These are phyloP conservation scores for Melanotaenia pygmaea DNA, from an alignment of 2,797 vertebrate genomes.

Conservation along the genomic window DNA sequence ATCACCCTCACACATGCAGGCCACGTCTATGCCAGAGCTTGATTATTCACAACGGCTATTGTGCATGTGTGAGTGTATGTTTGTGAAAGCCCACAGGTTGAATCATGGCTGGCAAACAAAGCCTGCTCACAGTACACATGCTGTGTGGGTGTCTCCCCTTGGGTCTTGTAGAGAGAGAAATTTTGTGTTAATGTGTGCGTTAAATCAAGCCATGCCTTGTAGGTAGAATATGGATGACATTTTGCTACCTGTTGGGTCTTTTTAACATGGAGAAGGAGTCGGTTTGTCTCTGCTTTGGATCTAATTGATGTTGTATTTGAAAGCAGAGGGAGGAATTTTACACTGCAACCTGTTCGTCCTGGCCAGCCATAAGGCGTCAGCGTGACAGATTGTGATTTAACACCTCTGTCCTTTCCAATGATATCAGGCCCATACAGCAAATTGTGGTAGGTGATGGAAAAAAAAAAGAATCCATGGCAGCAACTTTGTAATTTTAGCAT, in stretches of 20 bases:
- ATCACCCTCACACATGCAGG: constrained; percentile 23
- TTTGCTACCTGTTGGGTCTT: constrained; percentile 30
- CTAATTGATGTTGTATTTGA: constrained; percentile 20
- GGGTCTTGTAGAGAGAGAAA: constrained; percentile 41
- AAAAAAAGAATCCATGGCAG: constrained; percentile 11
- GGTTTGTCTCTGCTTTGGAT: constrained; percentile 28
- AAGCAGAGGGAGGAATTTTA: constrained; percentile 3
- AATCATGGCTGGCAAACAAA: constrained; percentile 67
- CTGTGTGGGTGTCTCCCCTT: constrained; percentile 76
- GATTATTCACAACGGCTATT: constrained; percentile 46
- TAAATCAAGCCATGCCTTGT: constrained; percentile 38
- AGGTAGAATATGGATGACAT: constrained; percentile 42
- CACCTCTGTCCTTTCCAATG: constrained; percentile 67
- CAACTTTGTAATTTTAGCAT: constrained; percentile 42
- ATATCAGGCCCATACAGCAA: constrained; percentile 42
- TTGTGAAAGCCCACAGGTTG: constrained; percentile 74
- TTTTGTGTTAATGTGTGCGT: constrained; percentile 22
- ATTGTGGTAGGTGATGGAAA: constrained; percentile 32
- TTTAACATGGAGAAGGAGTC: constrained; percentile 22
- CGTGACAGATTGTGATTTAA: constrained; percentile 71
- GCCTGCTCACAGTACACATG: constrained; percentile 74
- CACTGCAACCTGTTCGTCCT: constrained; percentile 40
- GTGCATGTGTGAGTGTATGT: constrained; percentile 37
- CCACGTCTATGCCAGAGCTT: constrained; percentile 33
- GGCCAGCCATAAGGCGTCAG: constrained; percentile 36